Conservation (phyloP, 2,113 vertebrate genomes). For the Otocyon megalotis region DNA sequence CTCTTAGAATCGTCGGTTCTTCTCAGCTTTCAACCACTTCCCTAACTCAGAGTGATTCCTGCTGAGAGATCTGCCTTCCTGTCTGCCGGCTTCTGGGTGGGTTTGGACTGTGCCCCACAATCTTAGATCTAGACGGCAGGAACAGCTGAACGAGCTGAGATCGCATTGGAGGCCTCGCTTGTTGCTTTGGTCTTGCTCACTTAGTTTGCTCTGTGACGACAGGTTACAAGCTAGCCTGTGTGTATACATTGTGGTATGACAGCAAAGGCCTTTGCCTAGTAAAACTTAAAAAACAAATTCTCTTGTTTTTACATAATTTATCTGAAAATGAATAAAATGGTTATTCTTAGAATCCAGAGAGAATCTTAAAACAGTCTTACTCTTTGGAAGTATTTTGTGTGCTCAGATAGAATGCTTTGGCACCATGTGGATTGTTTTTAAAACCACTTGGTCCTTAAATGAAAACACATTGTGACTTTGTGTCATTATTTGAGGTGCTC, state of each 20-base stretch:
- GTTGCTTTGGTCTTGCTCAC: not conserved
- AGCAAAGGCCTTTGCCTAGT: conserved; percentile 32
- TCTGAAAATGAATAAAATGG: conserved; percentile 56
- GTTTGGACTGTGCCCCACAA: not conserved
- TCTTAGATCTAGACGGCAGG: not conserved
- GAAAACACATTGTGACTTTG: not conserved
- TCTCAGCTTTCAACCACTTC: not conserved
- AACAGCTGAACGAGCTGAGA: not conserved
- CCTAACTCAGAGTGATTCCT: conserved; percentile 10
- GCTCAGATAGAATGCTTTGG: conserved; percentile 37
- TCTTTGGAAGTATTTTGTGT: conserved; percentile 22
- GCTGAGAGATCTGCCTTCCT: not conserved
- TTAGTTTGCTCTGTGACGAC: conserved; percentile 13
- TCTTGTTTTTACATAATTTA: conserved; percentile 8
- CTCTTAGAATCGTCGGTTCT: not conserved
- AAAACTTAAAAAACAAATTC: not conserved
- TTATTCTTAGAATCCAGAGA: conserved; percentile 46
- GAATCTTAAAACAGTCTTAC: not conserved
- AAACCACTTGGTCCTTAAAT: conserved; percentile 33
- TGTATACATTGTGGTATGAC: not conserved
- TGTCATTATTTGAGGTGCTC: conserved; percentile 8
- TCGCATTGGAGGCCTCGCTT: not conserved
- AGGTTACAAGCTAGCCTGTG: not conserved
- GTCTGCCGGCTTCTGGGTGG: not conserved
- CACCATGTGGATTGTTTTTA: not conserved